phyloP scores from a whole-genome alignment of 92 coral and sea anemone species.

The Epizoanthus illoricatus region DNA sequence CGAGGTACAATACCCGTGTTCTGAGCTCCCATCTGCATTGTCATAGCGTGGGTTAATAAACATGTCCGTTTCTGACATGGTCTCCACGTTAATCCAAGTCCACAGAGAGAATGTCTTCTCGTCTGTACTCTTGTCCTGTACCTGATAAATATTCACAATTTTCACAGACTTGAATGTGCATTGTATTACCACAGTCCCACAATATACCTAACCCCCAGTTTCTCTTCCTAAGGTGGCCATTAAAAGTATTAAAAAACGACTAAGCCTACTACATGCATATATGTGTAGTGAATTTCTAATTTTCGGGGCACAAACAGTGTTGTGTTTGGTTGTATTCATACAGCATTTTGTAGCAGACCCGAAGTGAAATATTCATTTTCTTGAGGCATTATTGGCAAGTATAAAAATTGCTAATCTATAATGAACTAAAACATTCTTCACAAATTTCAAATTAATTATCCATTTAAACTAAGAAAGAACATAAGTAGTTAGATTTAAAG shows the following conservation, averaged over 20 bases:
- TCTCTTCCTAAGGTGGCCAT: no score
- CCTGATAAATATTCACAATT: not conserved
- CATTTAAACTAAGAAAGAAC: no score
- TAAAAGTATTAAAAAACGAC: not conserved
- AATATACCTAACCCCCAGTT: no score
- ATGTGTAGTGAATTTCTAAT: not conserved
- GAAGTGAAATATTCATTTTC: no score
- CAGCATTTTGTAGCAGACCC: no score
- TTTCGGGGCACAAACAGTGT: not conserved
- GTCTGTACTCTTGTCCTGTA: slow-evolving; percentile 19
- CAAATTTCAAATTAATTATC: no score
- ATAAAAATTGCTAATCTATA: no score
- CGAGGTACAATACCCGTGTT: not conserved
- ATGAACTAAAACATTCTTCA: no score
- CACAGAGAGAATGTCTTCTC: slow-evolving; percentile 83
- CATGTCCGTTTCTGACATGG: slow-evolving; percentile 83
- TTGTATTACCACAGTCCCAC: no score
- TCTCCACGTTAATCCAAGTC: slow-evolving; percentile 89
- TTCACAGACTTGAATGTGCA: not conserved
- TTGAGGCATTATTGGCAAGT: no score
- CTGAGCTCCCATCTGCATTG: slow-evolving; percentile 40
- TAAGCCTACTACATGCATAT: no score
- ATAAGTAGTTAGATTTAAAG: no score
- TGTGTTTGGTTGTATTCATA: not conserved
- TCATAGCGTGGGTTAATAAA: slow-evolving; percentile 74